Evolutionary conservation across 2,888 invertebrate genomes (phyloP).

Genomic region (Tenthredo notha): DNA sequence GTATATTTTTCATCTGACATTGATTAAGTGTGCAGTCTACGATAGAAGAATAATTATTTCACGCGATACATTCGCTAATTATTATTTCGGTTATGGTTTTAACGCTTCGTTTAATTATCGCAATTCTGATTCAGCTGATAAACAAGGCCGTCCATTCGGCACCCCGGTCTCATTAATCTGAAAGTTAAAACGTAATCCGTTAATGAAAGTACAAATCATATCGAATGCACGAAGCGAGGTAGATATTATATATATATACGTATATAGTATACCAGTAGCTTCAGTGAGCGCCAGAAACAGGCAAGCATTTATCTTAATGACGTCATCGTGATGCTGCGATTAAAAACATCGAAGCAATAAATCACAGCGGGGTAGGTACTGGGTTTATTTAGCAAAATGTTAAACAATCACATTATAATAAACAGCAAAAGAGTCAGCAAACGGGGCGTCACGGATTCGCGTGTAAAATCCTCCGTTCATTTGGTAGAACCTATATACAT

Average conservation of each 20-base stretch:
- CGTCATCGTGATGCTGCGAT: constrained; percentile 61
- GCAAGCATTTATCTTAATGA: constrained; percentile 61
- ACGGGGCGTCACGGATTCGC: constrained; percentile 59
- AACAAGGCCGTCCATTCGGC: constrained; percentile 45
- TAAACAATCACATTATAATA: constrained; percentile 69
- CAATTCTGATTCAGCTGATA: constrained; percentile 40
- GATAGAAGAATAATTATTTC: neutral
- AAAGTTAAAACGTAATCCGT: constrained; percentile 54
- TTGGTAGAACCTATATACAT: constrained; percentile 44
- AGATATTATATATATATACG: neutral
- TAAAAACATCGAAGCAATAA: constrained; percentile 48
- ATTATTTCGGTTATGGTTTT: constrained; percentile 46
- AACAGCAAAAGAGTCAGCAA: constrained; percentile 63
- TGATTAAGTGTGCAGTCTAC: neutral
- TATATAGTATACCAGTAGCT: neutral
- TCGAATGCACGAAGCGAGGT: constrained; percentile 23
- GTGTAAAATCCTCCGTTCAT: constrained; percentile 50
- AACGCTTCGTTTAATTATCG: constrained; percentile 39
- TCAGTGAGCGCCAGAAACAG: constrained; percentile 3
- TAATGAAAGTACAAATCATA: constrained; percentile 56
- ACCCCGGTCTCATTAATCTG: constrained; percentile 52
- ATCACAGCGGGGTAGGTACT: constrained; percentile 14
- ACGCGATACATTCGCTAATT: constrained; percentile 5
- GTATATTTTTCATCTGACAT: neutral
- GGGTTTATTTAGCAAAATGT: constrained; percentile 61